Percentiles rank a stretch among this genome's conserved stretches.
phyloP scores from a whole-genome alignment of 2,113 vertebrate genomes.

The Aphyosemion australe region DNA sequence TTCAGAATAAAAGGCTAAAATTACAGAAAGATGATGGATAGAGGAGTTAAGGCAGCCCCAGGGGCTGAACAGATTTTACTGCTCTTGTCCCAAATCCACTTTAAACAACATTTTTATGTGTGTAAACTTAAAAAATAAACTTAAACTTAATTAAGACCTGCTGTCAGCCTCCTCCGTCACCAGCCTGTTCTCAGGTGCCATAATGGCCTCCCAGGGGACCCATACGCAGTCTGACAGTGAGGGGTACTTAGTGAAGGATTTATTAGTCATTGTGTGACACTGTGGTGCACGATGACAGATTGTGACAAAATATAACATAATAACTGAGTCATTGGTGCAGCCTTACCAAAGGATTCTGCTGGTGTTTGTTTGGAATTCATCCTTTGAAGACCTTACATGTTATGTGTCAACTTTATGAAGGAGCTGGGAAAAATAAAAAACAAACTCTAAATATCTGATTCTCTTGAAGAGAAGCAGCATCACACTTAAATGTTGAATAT shows the following conservation, averaged over 20 bases:
- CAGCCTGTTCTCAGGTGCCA: slow-evolving; percentile 29
- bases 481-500: neutral
- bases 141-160: slow-evolving; percentile 52
- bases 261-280: slow-evolving; percentile 5
- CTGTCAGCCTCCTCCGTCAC: slow-evolving; percentile 4
- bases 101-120: slow-evolving; percentile 5
- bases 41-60: no score
- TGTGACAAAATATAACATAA: neutral
- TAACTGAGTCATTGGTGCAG: slow-evolving; percentile 1
- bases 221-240: slow-evolving; percentile 16
- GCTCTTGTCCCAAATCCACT: neutral
- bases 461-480: neutral
- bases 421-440: neutral
- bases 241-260: slow-evolving; percentile 3
- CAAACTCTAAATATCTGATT: slow-evolving; percentile 11
- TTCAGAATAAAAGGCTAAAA: neutral
- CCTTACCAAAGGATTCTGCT: neutral
- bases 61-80: neutral
- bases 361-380: neutral
- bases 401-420: neutral
- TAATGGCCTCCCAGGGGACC: slow-evolving; percentile 24
- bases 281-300: slow-evolving; percentile 10
- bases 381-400: neutral
- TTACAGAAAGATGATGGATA: neutral
- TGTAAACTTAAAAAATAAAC: no score